Evolutionary conservation across 2,113 vertebrate species (phyloP).

Genomic region (Chaetodon auriga): DNA sequence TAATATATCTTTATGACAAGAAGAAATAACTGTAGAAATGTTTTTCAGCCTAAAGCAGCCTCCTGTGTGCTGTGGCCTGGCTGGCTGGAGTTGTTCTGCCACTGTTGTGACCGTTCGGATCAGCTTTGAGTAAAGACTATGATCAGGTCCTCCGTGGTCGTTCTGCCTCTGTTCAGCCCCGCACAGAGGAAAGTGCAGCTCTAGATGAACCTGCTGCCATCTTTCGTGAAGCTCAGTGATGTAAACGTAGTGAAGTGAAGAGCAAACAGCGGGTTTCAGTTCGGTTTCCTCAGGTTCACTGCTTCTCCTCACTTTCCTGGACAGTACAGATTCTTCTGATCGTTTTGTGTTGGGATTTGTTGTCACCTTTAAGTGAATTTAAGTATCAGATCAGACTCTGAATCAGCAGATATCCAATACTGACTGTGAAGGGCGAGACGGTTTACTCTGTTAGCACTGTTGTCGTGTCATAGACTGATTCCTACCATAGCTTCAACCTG

Average conservation of each 20-base stretch:
- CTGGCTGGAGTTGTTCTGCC: background rate
- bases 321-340: slow-evolving; percentile 30
- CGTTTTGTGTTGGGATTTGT: slow-evolving; percentile 67
- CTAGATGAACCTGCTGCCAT: background rate
- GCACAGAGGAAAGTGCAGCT: background rate
- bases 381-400: too few relatives aligned
- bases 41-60: background rate
- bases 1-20: background rate
- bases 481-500: too few relatives aligned
- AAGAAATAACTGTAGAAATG: background rate
- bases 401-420: too few relatives aligned
- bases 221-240: slow-evolving; percentile 9
- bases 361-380: slow-evolving; percentile 49
- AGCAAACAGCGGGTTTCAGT: slow-evolving; percentile 6
- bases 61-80: background rate
- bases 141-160: background rate
- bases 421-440: too few relatives aligned
- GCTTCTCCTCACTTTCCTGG: slow-evolving; percentile 1
- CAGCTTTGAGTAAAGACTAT: background rate
- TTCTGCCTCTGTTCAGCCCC: background rate
- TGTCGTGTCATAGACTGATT: too few relatives aligned
- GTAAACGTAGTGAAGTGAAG: background rate
- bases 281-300: slow-evolving; percentile 20
- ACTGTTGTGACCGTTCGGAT: slow-evolving; percentile 3
- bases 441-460: too few relatives aligned